phyloP scores from a whole-genome alignment of 2,797 vertebrate species.

The Semotilus atromaculatus region DNA sequence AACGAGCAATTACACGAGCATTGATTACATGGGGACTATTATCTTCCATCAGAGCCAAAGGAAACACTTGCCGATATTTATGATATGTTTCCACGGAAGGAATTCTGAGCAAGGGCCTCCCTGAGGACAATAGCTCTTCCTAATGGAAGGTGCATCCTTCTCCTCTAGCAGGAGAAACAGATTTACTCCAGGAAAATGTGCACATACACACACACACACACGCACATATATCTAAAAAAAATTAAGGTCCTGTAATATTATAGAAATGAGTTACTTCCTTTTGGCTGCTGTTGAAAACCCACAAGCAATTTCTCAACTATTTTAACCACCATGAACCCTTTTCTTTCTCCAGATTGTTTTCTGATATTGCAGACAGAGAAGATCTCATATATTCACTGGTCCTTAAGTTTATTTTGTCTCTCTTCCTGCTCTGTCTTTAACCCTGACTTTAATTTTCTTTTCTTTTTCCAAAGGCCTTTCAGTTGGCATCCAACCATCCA shows the following conservation, averaged over 20 bases:
- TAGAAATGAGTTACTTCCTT: conserved; percentile 47
- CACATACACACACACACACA: not conserved
- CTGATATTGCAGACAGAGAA: conserved; percentile 42
- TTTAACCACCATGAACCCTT: conserved; percentile 43
- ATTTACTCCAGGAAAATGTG: conserved; percentile 47
- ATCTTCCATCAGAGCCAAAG: conserved; percentile 57
- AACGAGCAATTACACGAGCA: conserved; percentile 38
- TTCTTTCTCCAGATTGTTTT: conserved; percentile 45
- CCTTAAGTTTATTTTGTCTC: conserved; percentile 33
- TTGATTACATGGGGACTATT: conserved; percentile 53
- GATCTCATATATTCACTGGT: conserved; percentile 13
- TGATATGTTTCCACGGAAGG: conserved; percentile 60
- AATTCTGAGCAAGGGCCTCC: conserved; percentile 52
- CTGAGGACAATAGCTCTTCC: conserved; percentile 55
- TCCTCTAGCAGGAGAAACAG: conserved; percentile 46
- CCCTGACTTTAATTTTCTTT: conserved; percentile 19
- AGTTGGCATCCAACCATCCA: conserved; percentile 26
- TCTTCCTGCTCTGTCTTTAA: conserved; percentile 25
- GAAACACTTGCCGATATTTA: conserved; percentile 60
- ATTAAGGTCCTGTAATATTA: conserved; percentile 31
- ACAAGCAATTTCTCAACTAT: conserved; percentile 40
- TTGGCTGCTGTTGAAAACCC: conserved; percentile 32
- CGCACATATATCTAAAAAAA: conserved; percentile 57
- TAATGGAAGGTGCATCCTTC: conserved; percentile 54
- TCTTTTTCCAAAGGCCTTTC: conserved; percentile 40